Conservation (phyloP, 2,888 invertebrate genomes). For the Thysanoteuthis rhombus region DNA sequence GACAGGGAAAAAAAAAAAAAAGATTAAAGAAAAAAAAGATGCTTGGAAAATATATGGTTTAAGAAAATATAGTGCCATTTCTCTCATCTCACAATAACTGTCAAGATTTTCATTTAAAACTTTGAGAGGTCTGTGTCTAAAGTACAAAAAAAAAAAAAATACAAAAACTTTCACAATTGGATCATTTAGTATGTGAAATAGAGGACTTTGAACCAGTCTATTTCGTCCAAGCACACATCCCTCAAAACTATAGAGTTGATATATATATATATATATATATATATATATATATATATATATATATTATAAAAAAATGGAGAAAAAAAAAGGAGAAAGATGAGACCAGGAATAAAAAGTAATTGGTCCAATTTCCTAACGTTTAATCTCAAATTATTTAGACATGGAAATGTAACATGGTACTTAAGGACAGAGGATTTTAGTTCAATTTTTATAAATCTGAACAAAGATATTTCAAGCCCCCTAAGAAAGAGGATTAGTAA, state of each 20-base stretch:
- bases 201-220: background rate
- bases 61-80: background rate
- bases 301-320: too few species aligned
- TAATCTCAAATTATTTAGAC: background rate
- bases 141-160: too few species aligned
- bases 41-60: too few species aligned
- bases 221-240: background rate
- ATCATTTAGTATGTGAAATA: background rate
- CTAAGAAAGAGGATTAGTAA: background rate
- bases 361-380: background rate
- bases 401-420: background rate
- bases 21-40: background rate
- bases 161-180: background rate
- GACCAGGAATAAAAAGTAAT: constrained; percentile 25
- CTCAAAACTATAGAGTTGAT: background rate
- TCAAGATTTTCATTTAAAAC: background rate
- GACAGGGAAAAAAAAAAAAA: background rate
- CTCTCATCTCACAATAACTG: background rate
- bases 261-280: too few species aligned
- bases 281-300: too few species aligned
- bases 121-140: background rate
- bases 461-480: too few species aligned
- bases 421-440: too few species aligned
- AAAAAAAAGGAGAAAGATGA: background rate
- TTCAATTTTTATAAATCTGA: too few species aligned